These are phyloP conservation scores for Pipa parva DNA, from an alignment of 2,113 vertebrate genomes.

Conservation along the genomic window DNA sequence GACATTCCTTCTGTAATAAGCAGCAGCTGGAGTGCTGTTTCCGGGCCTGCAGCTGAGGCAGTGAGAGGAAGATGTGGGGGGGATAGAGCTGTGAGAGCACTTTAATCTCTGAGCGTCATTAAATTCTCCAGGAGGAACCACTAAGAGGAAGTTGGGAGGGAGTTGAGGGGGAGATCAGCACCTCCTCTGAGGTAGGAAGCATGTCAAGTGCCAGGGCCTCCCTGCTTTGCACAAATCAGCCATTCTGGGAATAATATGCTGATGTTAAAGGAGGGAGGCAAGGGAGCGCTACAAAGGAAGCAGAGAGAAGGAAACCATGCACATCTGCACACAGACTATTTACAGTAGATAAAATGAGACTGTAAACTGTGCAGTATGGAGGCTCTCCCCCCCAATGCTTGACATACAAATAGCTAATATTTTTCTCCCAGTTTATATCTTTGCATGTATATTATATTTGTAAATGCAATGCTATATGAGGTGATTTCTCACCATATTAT, in stretches of 20 bases:
- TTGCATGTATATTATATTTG: neutral
- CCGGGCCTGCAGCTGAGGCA: conserved; percentile 51
- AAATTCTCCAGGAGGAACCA: conserved; percentile 36
- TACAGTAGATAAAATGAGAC: neutral
- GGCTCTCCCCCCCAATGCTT: no score
- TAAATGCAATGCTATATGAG: neutral
- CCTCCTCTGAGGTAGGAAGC: conserved; percentile 28
- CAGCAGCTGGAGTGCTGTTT: conserved; percentile 72
- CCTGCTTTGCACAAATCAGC: conserved; percentile 37
- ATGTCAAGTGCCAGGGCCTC: conserved; percentile 34
- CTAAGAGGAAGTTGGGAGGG: conserved; percentile 5
- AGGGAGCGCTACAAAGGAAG: conserved; percentile 1
- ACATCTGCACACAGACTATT: neutral
- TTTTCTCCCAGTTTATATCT: no score
- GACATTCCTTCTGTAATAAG: conserved; percentile 73
- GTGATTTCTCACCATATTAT: neutral
- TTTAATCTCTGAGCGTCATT: conserved; percentile 27
- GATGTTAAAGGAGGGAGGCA: conserved; percentile 13
- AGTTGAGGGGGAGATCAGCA: conserved; percentile 33
- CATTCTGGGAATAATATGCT: conserved; percentile 24
- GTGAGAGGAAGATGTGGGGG: conserved; percentile 49
- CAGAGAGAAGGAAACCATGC: conserved; percentile 35
- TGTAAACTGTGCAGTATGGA: no score
- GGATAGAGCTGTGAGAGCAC: neutral
- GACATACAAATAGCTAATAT: no score